These are phyloP conservation scores for Jordanella pulchra DNA, from an alignment of 2,797 vertebrate species.

Conservation along the genomic window DNA sequence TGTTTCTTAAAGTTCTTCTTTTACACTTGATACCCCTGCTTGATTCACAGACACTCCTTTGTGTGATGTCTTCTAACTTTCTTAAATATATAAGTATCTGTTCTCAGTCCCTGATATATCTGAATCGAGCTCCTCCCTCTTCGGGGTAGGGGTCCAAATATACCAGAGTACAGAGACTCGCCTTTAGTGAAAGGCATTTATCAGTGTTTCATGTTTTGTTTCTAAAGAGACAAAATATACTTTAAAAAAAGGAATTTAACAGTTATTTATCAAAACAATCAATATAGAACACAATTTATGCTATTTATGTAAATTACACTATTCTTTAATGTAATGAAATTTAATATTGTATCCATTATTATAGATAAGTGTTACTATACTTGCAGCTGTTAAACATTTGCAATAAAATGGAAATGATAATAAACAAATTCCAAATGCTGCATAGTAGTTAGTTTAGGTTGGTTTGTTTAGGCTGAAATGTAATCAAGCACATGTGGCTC, in stretches of 20 bases:
- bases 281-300: not conserved
- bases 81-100: conserved; percentile 33
- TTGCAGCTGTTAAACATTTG: not conserved
- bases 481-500: too few relatives aligned
- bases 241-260: not conserved
- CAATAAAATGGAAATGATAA: not conserved
- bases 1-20: conserved; percentile 19
- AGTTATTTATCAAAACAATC: not conserved
- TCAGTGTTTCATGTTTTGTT: not conserved
- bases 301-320: not conserved
- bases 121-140: conserved; percentile 55
- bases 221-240: not conserved
- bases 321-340: not conserved
- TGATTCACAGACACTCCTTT: conserved; percentile 24
- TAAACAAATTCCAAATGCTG: not conserved
- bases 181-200: conserved; percentile 13
- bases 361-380: not conserved
- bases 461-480: too few relatives aligned
- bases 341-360: not conserved
- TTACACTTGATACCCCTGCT: conserved; percentile 15
- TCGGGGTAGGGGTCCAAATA: conserved; percentile 54
- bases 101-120: conserved; percentile 51
- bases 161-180: conserved; percentile 15
- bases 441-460: not conserved
- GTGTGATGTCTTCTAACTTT: conserved; percentile 40